A percentile compares a stretch with the other conserved stretches of the same genome.
Evolutionary conservation across 2,888 invertebrate genomes (phyloP).

Genomic region (Sepioteuthis lessoniana): DNA sequence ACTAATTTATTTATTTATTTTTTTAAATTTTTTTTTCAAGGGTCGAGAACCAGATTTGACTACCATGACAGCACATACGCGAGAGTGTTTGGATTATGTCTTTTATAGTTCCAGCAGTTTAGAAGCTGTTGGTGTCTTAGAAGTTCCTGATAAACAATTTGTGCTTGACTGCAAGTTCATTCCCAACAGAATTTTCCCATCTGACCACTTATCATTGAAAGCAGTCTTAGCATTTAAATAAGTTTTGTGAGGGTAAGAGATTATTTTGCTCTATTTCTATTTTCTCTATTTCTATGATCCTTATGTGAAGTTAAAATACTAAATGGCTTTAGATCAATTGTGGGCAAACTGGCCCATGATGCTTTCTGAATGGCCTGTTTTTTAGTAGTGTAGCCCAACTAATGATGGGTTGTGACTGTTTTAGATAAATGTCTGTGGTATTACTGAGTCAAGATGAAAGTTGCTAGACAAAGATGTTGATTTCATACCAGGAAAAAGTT

Average conservation of each 20-base stretch:
- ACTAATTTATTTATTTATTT: background rate
- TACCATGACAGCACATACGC: slow-evolving; percentile 61
- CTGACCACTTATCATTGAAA: slow-evolving; percentile 74
- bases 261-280: background rate
- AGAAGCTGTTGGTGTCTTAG: slow-evolving; percentile 65
- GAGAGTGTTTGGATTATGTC: slow-evolving; percentile 69
- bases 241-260: slow-evolving; percentile 34
- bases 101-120: slow-evolving; percentile 68
- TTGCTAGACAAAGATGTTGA: too few relatives aligned
- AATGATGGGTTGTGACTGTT: too few relatives aligned
- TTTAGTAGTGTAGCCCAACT: too few relatives aligned
- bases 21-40: slow-evolving; percentile 56
- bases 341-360: too few relatives aligned
- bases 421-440: too few relatives aligned
- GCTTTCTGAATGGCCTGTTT: too few relatives aligned
- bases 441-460: too few relatives aligned
- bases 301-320: too few relatives aligned
- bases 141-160: slow-evolving; percentile 58
- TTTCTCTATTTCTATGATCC: too few relatives aligned
- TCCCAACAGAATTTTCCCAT: slow-evolving; percentile 69
- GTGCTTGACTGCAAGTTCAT: slow-evolving; percentile 64
- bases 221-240: slow-evolving; percentile 67
- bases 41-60: slow-evolving; percentile 69
- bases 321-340: too few relatives aligned
- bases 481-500: too few relatives aligned